Base-by-base conservation (phyloP, 2,888 invertebrate species). In the Ectropis crepuscularia region DNA sequence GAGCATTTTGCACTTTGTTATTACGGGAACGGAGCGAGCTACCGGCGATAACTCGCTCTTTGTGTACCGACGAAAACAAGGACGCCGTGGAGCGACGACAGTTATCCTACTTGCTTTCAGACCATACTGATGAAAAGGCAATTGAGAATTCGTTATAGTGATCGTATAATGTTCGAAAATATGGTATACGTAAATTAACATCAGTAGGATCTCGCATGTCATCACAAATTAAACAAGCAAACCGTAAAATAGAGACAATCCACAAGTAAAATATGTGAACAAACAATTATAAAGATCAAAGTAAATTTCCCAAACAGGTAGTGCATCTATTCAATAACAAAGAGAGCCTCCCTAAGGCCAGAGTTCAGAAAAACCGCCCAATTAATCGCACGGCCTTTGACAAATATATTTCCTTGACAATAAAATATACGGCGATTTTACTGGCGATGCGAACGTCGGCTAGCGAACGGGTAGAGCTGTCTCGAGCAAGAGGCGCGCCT, bases 391-490 rank as follows among this genome's bases (percentile, higher is more conserved):
- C 78, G 78, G 81, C 79, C 85, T 89, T 88, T 87, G 88, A 87
- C 87, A 90, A 89, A 91, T 89, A 90, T 85, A 88, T 89, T 89
- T 89, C 85, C 84, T 86, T 86, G 85, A 90, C 87, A 89, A 90
- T 89, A 89, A 90, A 90, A 89, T 91, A 89, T 86, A 86, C 79
- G 76, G 82, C 85, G 86, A 89, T 90, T 89, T 88, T 90, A 88
- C 84, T 82, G 84, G 82, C 82, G 73, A 71, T 80, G 76, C 79
- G 78, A 79, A 77, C 76, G 77, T 70, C 74, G 81, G 76, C 83
- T 77, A 81, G 86, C 78, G 83, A 86, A 83, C 84, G 88, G 83
- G 85, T 82, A 87, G 88, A 89, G 82, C 87, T 86, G 90, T 89
- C 91, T 86, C 81, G 78, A 74, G 80, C 90, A 87, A 88, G 60